A percentile compares a stretch with the other conserved stretches of the same genome.
phyloP scores from a whole-genome alignment of 2,888 invertebrate species.

The Caenorhabditis afra region DNA sequence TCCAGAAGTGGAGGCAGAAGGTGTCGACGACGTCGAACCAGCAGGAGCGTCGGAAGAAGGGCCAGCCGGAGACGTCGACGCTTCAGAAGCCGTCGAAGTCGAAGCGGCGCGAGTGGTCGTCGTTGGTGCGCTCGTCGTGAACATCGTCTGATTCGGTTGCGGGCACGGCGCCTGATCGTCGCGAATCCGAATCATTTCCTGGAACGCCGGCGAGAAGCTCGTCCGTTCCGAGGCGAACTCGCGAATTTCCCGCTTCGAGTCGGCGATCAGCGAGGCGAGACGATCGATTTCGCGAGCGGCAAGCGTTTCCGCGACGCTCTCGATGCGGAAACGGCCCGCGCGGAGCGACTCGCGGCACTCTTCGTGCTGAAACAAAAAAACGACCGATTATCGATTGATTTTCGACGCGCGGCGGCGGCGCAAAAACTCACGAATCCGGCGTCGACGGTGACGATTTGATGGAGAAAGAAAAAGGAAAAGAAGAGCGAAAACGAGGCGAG shows the following conservation, averaged over 20 bases:
- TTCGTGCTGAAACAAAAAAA: slow-evolving; percentile 43
- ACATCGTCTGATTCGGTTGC: slow-evolving; percentile 61
- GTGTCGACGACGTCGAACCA: background rate
- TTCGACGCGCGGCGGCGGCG: too few species aligned
- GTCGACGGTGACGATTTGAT: background rate
- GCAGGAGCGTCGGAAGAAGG: slow-evolving; percentile 10
- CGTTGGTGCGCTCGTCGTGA: slow-evolving; percentile 36
- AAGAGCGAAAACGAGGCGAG: background rate
- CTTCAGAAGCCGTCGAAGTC: background rate
- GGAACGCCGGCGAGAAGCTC: slow-evolving; percentile 19
- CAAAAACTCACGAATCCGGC: slow-evolving; percentile 27
- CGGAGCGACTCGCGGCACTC: slow-evolving; percentile 46
- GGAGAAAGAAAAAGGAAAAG: background rate
- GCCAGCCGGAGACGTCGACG: background rate
- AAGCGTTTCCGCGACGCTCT: slow-evolving; percentile 29
- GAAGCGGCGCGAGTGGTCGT: slow-evolving; percentile 25
- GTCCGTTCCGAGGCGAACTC: background rate
- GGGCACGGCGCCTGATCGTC: slow-evolving; percentile 61
- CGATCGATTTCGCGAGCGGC: slow-evolving; percentile 42
- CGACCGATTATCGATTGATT: background rate
- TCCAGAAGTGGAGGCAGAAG: slow-evolving; percentile 1
- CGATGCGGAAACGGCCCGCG: slow-evolving; percentile 24
- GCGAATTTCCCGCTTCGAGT: slow-evolving; percentile 13
- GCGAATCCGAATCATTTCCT: slow-evolving; percentile 38
- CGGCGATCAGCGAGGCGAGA: slow-evolving; percentile 12